Evolutionary conservation across 2,797 vertebrate genomes (phyloP), one percentile per base, ranked within the genome.

Genomic region (Zonotrichia albicollis): DNA sequence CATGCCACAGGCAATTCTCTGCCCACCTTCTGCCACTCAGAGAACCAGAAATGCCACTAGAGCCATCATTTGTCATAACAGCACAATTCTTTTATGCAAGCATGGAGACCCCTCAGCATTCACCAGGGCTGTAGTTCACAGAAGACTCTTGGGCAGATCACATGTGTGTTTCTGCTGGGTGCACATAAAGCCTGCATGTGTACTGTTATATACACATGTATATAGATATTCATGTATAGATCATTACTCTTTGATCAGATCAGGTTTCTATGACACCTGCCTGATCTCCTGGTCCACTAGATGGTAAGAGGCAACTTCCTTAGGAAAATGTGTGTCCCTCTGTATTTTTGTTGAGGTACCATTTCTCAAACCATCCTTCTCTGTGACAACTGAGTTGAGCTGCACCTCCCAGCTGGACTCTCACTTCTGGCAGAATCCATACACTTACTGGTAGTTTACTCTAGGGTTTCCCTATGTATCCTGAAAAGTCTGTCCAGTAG

Each of bases 141-240:
- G 16, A 68, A 62, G 51, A 29, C 7, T 30, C 10, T 36, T 65
- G 22, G 26, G 22, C 22, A 50, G 34, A 62, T 67, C 22, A 32
- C 19, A 9, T 0, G 0, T 11, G 29, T 34, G 5, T 30, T 82
- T 65, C 54, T 74, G 15, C 27, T 66, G 34, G 15, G 15, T 10
- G 12, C 42, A 46, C 11, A 14, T 25, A 22, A 30, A 61, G 9
- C 45, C 5, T 32, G 14, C 8, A 5, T 27, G 18, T 51, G 29
- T 40, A 3, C n/a, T 3, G 0, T 30, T 40, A 38, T 0, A 25
- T 4, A 30, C 11, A 10, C 0, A 0, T 29, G 2, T 48, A 5
- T 40, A 15, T 13, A 55, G 20, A 38, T 40, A 18, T 12, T 30
- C 2, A 6, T 13, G 16, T 29, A 29, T 4, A 70, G 57, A 16